phyloP scores from a whole-genome alignment of 1,140 invertebrate genomes.

The Himalopsyche phryganea region DNA sequence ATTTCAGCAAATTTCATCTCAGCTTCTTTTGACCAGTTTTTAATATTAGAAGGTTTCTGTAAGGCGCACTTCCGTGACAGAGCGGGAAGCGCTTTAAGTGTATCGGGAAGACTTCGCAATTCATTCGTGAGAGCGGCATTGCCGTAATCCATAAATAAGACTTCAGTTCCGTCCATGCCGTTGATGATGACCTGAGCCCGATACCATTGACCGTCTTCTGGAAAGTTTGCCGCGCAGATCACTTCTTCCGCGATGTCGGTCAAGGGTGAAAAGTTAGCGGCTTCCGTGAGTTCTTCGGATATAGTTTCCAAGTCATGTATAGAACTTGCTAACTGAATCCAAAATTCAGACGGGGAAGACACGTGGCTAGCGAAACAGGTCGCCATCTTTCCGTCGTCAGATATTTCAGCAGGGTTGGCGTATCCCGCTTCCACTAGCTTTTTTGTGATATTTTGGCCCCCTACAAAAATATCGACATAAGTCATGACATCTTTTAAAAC shows the following conservation, averaged over 20 bases:
- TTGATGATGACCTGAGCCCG: slow-evolving; percentile 62
- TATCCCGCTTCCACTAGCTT: slow-evolving; percentile 54
- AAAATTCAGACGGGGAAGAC: slow-evolving; percentile 66
- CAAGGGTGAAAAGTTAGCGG: slow-evolving; percentile 53
- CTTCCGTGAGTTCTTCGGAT: slow-evolving; percentile 54
- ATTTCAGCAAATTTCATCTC: slow-evolving; percentile 62
- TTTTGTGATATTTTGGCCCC: slow-evolving; percentile 59
- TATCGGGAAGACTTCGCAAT: slow-evolving; percentile 60
- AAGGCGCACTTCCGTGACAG: slow-evolving; percentile 63
- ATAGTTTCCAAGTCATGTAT: slow-evolving; percentile 60
- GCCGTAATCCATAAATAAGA: slow-evolving; percentile 72
- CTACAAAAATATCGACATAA: slow-evolving; percentile 62
- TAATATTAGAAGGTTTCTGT: slow-evolving; percentile 57
- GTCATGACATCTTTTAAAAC: slow-evolving; percentile 60
- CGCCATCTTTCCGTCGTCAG: slow-evolving; percentile 48
- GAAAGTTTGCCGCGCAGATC: slow-evolving; percentile 66
- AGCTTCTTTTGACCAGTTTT: slow-evolving; percentile 60
- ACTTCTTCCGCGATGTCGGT: slow-evolving; percentile 53
- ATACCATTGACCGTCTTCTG: slow-evolving; percentile 68
- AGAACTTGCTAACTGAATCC: slow-evolving; percentile 64
- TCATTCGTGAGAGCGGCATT: slow-evolving; percentile 61
- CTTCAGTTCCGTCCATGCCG: slow-evolving; percentile 59
- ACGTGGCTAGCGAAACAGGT: slow-evolving; percentile 64
- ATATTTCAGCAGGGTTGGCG: slow-evolving; percentile 50
- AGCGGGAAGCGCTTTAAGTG: slow-evolving; percentile 57